Base-by-base conservation (phyloP, 2,113 vertebrate genomes). In the Corythornis cristatus region DNA sequence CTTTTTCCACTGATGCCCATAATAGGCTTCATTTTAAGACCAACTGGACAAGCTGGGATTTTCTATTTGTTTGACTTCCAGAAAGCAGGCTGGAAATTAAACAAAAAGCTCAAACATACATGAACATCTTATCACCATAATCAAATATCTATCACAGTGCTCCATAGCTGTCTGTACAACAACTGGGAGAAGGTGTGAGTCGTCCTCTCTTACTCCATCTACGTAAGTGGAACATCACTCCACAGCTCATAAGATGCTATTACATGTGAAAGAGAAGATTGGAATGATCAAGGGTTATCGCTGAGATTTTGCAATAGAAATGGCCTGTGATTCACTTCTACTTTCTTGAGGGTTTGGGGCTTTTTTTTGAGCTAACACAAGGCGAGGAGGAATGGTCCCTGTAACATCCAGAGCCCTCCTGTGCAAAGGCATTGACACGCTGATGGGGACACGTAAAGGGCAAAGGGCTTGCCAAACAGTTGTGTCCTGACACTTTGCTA, bases 401-500 rank as follows among this genome's bases (percentile, higher is more conserved):
- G 43, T 73, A 82, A 87, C 50, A 73, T 60, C 23, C 89, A 93
- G 58, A 31, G 76, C 86, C 45, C 25, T 70, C 37, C 53, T 19
- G 19, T 33, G 15, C 64, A 31, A 73, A 91, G 71, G 74, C 83
- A 90, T 64, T 4, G 0, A n/a, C 92, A 90, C 0, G 1, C 72
- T 8, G 6, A 66, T 73, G 62, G 65, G 77, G 80, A 97, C 92
- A 94, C 94, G n/a, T 93, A 89, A 93, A 96, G 92, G 87, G 89
- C 85, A 94, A 94, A 95, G 93, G 87, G 35, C 92, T 93, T 96
- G 96, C 95, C 96, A 97, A 96, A 95, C 83, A 73, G 15, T 76
- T 89, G 65, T 82, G 94, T 91, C 68, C 88, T 83, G 65, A 93
- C 96, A 96, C 93, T 86, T 93, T 70, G 65, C 74, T 94, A 15